Percentiles rank a stretch among this genome's conserved stretches.
Evolutionary conservation across 2,888 invertebrate species (phyloP).

Genomic region (Cynaeus angustus): DNA sequence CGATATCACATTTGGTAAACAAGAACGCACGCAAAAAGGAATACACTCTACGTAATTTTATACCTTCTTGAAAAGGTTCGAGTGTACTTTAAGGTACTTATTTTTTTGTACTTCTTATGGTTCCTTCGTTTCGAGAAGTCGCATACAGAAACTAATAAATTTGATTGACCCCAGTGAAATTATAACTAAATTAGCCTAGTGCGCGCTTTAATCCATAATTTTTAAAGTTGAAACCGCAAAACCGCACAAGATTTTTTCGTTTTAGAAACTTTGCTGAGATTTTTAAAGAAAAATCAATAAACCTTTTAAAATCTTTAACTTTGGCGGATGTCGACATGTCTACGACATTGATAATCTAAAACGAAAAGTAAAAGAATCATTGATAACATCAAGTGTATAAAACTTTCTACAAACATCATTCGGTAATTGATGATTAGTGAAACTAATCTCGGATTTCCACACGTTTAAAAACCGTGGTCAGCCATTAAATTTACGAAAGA

Average conservation of each 20-base stretch:
- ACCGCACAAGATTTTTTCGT: constrained; percentile 1
- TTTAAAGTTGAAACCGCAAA: no score
- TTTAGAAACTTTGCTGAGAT: constrained; percentile 21
- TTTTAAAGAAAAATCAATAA: constrained; percentile 20
- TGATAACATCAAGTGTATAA: not conserved
- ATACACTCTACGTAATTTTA: constrained; percentile 31
- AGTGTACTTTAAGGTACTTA: constrained; percentile 14
- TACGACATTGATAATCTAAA: constrained; percentile 26
- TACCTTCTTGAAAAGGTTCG: constrained; percentile 15
- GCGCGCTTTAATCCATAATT: no score
- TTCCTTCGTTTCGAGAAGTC: no score
- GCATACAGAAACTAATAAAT: no score
- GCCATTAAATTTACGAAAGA: constrained; percentile 5
- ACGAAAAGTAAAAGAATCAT: constrained; percentile 14
- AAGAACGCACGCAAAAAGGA: constrained; percentile 18
- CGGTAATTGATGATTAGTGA: not conserved
- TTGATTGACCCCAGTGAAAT: no score
- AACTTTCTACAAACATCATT: not conserved
- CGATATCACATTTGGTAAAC: constrained; percentile 26
- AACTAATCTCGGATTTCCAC: not conserved
- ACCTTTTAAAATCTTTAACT: constrained; percentile 39
- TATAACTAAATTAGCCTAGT: no score
- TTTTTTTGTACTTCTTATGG: constrained; percentile 16
- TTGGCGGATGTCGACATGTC: constrained; percentile 22
- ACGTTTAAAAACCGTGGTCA: not conserved